Evolutionary conservation across 64 coral and sea anemone species (phyloP).

Genomic region (Montipora capricornis): DNA sequence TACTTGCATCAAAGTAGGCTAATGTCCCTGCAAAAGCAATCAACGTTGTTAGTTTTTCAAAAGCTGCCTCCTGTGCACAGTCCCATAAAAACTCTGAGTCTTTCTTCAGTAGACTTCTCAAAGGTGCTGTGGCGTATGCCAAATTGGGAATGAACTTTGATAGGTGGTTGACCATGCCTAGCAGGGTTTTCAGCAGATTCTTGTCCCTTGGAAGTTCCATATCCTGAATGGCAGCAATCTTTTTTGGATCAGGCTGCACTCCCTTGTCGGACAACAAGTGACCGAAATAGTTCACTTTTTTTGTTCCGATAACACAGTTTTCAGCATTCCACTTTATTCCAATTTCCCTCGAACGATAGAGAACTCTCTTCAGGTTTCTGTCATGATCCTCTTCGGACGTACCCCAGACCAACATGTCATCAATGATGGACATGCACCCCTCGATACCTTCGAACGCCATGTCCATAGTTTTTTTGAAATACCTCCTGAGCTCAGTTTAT

Average conservation of each 20-base stretch:
- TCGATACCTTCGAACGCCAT: neutral
- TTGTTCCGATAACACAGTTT: neutral
- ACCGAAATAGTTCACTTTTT: neutral
- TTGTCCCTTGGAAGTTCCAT: conserved; percentile 9
- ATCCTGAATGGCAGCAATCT: neutral
- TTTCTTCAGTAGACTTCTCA: too few species aligned
- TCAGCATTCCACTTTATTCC: neutral
- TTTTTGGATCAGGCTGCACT: neutral
- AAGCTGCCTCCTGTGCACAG: too few species aligned
- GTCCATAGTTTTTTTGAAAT: neutral
- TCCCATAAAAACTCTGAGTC: too few species aligned
- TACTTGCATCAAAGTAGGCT: too few species aligned
- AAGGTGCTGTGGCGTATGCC: too few species aligned
- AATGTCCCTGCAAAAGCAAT: too few species aligned
- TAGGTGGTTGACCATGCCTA: neutral
- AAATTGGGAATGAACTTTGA: too few species aligned
- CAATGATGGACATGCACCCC: neutral
- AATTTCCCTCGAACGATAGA: neutral
- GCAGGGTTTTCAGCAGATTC: too few species aligned
- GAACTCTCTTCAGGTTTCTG: neutral
- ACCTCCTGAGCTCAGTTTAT: neutral
- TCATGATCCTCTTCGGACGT: neutral
- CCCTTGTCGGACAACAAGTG: neutral
- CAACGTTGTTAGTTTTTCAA: too few species aligned
- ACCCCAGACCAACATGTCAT: neutral